phyloP scores from a whole-genome alignment of 2,888 invertebrate species.

The Eueremaeus valkanovi region DNA sequence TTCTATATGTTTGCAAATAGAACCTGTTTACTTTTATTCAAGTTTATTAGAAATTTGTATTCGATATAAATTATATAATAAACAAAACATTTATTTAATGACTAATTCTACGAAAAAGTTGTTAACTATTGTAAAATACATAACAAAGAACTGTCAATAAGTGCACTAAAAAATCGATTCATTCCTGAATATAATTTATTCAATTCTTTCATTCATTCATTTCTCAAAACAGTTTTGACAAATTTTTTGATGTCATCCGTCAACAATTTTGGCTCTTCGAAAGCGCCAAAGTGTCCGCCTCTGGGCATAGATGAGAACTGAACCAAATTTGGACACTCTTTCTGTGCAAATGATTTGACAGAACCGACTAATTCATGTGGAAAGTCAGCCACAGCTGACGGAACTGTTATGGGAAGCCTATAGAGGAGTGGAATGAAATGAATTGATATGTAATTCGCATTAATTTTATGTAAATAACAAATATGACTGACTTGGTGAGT shows the following conservation, averaged over 20 bases:
- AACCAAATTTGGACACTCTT: conserved; percentile 64
- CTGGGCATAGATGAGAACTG: conserved; percentile 63
- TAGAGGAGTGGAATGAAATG: conserved; percentile 59
- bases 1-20: too few relatives aligned
- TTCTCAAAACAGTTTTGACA: conserved; percentile 46
- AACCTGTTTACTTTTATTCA: too few relatives aligned
- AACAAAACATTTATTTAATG: too few relatives aligned
- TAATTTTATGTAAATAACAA: neutral
- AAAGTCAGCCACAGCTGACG: conserved; percentile 69
- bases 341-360: conserved; percentile 55
- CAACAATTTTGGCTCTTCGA: conserved; percentile 69
- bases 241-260: conserved; percentile 65
- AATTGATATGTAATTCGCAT: neutral
- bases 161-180: too few relatives aligned
- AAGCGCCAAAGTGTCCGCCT: conserved; percentile 82
- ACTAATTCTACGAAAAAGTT: too few relatives aligned
- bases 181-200: too few relatives aligned
- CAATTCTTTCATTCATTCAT: too few relatives aligned
- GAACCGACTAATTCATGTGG: conserved; percentile 63
- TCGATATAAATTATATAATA: too few relatives aligned
- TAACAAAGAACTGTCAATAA: too few relatives aligned
- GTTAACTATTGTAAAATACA: too few relatives aligned
- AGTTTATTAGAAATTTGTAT: too few relatives aligned
- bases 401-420: conserved; percentile 59
- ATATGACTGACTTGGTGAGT: neutral